Percentiles rank a stretch among this genome's conserved stretches.
Evolutionary conservation across 2,888 invertebrate genomes (phyloP).

Genomic region (Drosophila neonasuta): DNA sequence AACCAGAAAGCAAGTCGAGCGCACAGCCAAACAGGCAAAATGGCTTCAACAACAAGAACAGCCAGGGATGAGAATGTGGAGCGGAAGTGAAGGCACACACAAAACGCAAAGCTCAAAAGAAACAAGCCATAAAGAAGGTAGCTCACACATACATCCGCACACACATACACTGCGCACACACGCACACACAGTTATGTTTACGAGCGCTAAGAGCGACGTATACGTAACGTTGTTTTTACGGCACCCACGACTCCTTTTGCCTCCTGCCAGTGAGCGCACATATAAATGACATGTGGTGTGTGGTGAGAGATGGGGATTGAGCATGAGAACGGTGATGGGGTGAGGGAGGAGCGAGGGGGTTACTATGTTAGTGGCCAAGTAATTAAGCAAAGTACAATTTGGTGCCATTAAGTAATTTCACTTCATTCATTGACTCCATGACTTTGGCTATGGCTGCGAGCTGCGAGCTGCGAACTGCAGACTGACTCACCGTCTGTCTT

Average conservation of each 20-base stretch:
- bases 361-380: slow-evolving; percentile 71
- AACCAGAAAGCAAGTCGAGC: slow-evolving; percentile 2
- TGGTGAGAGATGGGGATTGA: slow-evolving; percentile 4
- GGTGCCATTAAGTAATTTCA: slow-evolving; percentile 78
- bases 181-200: slow-evolving; percentile 54
- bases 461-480: slow-evolving; percentile 1
- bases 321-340: background rate
- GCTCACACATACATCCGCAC: slow-evolving; percentile 19
- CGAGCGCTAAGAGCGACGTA: slow-evolving; percentile 57
- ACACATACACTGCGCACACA: slow-evolving; percentile 24
- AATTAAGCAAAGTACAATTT: slow-evolving; percentile 80
- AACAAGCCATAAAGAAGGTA: slow-evolving; percentile 67
- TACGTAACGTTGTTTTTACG: slow-evolving; percentile 69
- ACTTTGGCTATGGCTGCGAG: slow-evolving; percentile 28
- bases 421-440: slow-evolving; percentile 67
- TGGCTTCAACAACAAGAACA: slow-evolving; percentile 5
- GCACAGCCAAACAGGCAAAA: slow-evolving; percentile 25
- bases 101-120: slow-evolving; percentile 59
- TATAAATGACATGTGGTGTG: slow-evolving; percentile 59
- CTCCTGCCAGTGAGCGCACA: slow-evolving; percentile 7
- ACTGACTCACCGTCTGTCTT: slow-evolving; percentile 22
- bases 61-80: slow-evolving; percentile 19
- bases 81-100: slow-evolving; percentile 50
- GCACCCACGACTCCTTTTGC: slow-evolving; percentile 64
- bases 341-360: background rate